Evolutionary conservation across 2,113 vertebrate genomes (phyloP).

Genomic region (Hymenochirus boettgeri): DNA sequence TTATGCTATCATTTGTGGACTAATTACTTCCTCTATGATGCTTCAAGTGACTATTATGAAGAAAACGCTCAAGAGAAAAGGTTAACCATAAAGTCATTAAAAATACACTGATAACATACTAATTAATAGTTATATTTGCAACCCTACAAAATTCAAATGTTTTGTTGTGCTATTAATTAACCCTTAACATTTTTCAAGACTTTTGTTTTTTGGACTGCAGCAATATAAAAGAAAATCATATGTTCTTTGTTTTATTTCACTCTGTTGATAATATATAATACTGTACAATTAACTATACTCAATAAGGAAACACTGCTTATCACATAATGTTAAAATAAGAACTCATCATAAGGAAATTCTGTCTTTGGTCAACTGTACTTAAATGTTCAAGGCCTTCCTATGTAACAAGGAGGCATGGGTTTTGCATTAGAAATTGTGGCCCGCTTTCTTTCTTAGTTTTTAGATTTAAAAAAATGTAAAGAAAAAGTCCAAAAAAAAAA

Average conservation of each 20-base stretch:
- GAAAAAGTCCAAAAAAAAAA: no score
- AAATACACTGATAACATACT: conserved; percentile 59
- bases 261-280: not conserved
- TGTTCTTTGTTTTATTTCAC: not conserved
- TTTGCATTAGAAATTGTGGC: no score
- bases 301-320: not conserved
- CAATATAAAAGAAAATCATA: not conserved
- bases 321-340: no score
- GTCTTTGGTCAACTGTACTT: no score
- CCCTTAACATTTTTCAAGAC: not conserved
- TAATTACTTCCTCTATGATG: conserved; percentile 76
- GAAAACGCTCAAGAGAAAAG: conserved; percentile 65
- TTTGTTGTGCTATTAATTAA: not conserved
- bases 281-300: not conserved
- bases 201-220: not conserved
- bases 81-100: conserved; percentile 67
- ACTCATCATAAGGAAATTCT: no score
- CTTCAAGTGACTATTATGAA: conserved; percentile 61
- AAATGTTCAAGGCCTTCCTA: no score
- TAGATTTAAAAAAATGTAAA: no score
- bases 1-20: conserved; percentile 64
- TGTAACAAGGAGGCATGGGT: no score
- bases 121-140: conserved; percentile 61
- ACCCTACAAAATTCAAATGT: not conserved
- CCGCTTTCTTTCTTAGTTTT: no score